Evolutionary conservation across 2,888 invertebrate species (phyloP), one percentile per base, ranked within the genome.

Genomic region (Agrotis ipsilon): DNA sequence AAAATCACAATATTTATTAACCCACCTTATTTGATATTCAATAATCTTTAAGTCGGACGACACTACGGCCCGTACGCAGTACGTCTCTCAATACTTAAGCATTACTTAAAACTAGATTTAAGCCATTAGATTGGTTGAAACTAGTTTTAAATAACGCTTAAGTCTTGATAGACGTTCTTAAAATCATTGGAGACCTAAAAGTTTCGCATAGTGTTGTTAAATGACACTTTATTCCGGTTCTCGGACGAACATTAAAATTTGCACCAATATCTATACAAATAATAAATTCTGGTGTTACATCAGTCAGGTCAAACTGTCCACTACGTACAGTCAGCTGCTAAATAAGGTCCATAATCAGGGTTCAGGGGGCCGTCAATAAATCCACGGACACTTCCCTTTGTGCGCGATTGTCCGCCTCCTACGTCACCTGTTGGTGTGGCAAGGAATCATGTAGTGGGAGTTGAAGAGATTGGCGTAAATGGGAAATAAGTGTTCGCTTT

Each of bases 301-400:
- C 65, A 82, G 59, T 58, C 62, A 39, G 52, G 71, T 68, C 68
- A 72, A 70, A 11, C 63, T 81, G 85, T 82, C 81, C 48, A 59
- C 62, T 55, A 61, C 43, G 75, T 82, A 66, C 43, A 54, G 75
- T 68, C 59, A 21, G 51, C 69, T 75, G 68, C 65, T 82, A 84
- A 85, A 82, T 85, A 69, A 80, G 61, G 69, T 21, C 72, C n/a
- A 73, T 85, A 80, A 85, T 83, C 85, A 74, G 21, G 68, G 81
- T 85, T 83, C 85, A 85, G 70, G 68, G 70, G 85, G 81, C 68
- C 73, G 68, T 54, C 68, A 49, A 85, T 83, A 85, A 83, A 85
- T 85, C 71, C 57, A 59, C n/a, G 58, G 72, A 76, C 81, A 85
- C 83, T 83, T 85, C 83, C 74, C 69, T 82, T 83, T 80, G 68